Evolutionary conservation across 1,140 invertebrate species (phyloP), one percentile per base, ranked within the genome.

Genomic region (Trachymyrmex cornetzi): DNA sequence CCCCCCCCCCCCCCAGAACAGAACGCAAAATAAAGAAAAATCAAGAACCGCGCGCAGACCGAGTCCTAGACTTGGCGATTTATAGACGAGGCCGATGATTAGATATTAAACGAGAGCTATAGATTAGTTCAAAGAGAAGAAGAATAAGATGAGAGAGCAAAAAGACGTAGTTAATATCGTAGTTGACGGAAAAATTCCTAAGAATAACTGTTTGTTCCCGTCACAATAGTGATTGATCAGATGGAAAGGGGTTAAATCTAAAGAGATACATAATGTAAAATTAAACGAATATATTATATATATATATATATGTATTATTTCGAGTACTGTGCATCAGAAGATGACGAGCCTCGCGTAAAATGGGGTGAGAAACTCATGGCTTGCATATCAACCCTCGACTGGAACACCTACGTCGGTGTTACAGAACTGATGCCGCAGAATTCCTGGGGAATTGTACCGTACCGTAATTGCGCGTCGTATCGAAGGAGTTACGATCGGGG

Each of bases 171-270:
- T 27, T 63, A 85, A 30, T 69, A 50, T 79, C 14, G n/a, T 82
- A 82, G 44, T 59, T 14, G n/a, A 38, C 24, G 19, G 27, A 66
- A 22, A 69, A 57, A 38, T 80, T 72, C 48, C 22, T 71, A 66
- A 86, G 34, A 27, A 27, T 50, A 86, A 74, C 50, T 30, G 67
- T 63, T 64, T 80, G 69, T 50, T 50, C 0, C 22, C 57, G 38
- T 77, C 77, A 69, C 80, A 11, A 44, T 44, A 44, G 16, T 50
- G 87, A 57, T 6, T 72, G 88, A 69, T 55, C 69, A n/a, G 44
- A 11, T 67, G 79, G 84, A 91, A 91, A 84, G 88, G 86, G 90
- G 80, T 91, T 90, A 90, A 91, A 91, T 90, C 53, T 91, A 90
- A 91, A 90, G 82, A 57, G 44, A 53, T 9, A 38, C 12, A 14